Percentiles rank a stretch among this genome's conserved stretches.
Evolutionary conservation across 2,113 vertebrate species (phyloP).

Genomic region (Perca flavescens): DNA sequence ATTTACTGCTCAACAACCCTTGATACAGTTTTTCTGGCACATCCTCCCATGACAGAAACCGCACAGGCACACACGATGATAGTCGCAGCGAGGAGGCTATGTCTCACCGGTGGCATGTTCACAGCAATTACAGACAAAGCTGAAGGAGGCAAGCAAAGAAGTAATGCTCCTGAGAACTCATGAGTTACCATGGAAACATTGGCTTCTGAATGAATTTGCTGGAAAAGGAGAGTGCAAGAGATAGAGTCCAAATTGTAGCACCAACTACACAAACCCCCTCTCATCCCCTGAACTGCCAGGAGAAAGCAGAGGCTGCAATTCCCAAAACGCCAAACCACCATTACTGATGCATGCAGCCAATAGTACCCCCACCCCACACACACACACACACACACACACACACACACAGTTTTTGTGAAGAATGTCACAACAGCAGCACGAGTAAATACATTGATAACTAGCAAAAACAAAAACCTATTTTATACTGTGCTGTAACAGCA

Average conservation of each 20-base stretch:
- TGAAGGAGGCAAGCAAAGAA: conserved; percentile 72
- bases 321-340: conserved; percentile 46
- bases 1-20: conserved; percentile 38
- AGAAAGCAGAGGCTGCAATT: conserved; percentile 59
- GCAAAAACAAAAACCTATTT: conserved; percentile 11
- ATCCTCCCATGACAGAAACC: conserved; percentile 45
- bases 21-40: conserved; percentile 36
- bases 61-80: not conserved
- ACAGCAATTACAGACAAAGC: conserved; percentile 81
- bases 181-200: conserved; percentile 81
- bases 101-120: conserved; percentile 72
- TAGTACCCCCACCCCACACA: not conserved
- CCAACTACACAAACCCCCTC: conserved; percentile 60
- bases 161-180: conserved; percentile 79
- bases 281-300: conserved; percentile 60
- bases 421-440: not conserved
- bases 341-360: conserved; percentile 29
- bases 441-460: not conserved
- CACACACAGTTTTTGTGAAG: conserved; percentile 2
- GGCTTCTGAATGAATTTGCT: conserved; percentile 83
- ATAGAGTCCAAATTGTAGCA: conserved; percentile 79
- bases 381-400: conserved; percentile 14
- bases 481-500: not conserved
- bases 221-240: conserved; percentile 68
- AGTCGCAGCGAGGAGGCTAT: conserved; percentile 44